Base-by-base conservation (phyloP, 2,113 vertebrate genomes). In the Caracal caracal region DNA sequence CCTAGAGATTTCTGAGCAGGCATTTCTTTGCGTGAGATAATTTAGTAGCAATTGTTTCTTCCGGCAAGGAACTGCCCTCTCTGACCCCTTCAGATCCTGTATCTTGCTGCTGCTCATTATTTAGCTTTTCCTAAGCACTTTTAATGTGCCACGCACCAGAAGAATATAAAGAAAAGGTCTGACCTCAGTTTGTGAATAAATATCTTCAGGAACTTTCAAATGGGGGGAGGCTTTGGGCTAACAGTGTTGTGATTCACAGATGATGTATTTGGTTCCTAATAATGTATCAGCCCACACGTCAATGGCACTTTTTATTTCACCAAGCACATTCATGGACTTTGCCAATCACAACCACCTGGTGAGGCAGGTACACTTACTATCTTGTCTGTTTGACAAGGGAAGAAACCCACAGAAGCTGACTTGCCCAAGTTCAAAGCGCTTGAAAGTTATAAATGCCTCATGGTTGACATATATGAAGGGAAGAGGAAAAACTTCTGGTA, bases 211-310 rank as follows among this genome's bases (percentile, higher is more conserved):
- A 49, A 88, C 87, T 96, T 93, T 56, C 9, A 2, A 79, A 13
- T 9, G 6, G 33, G 26, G 26, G 43, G 13, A 51, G 43, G 63
- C 22, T 80, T 89, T 81, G 35, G 66, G 63, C 53, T 76, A 71
- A 80, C 19, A 37, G 0, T 83, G 24, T 65, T 81, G 66, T 75
- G 68, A 83, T 70, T 94, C 87, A 84, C 47, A 94, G 79, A 53
- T 92, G 66, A 70, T 90, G 86, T 79, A 43, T 88, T 93, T 90
- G 56, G 24, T 76, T 97, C 11, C 61, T 90, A 79, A n/a, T 83
- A 59, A 53, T 33, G 6, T n/a, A n/a, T 79, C 6, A 35, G 26
- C 35, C 37, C 73, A 17, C 3, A 26, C 51, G 49, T 89, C 12
- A 24, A 0, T 51, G 43, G 24, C 5, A 24, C 66, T 93, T 91